Evolutionary conservation across 2,113 vertebrate species (phyloP).

Genomic region (Embiotoca jacksoni): DNA sequence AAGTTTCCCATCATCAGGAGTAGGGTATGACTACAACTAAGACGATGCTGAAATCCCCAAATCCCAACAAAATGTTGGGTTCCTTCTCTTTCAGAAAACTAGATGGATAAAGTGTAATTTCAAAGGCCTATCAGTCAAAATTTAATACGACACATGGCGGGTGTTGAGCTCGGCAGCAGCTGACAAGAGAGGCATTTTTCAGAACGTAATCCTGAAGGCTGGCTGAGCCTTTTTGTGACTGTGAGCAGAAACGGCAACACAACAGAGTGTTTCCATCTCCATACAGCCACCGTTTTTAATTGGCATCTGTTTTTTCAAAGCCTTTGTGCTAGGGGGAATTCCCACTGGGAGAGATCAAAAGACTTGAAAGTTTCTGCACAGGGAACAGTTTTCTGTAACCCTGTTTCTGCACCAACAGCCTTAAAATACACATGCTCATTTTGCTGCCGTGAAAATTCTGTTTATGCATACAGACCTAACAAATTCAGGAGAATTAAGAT

Average conservation of each 20-base stretch:
- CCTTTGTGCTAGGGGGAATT: constrained; percentile 38
- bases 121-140: constrained; percentile 39
- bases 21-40: constrained; percentile 31
- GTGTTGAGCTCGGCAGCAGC: constrained; percentile 33
- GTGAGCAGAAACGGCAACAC: constrained; percentile 34
- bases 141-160: constrained; percentile 31
- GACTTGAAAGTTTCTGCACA: constrained; percentile 48
- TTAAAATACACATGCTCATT: constrained; percentile 6
- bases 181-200: constrained; percentile 23
- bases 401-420: constrained; percentile 25
- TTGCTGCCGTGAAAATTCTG: not conserved
- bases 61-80: constrained; percentile 33
- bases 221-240: constrained; percentile 38
- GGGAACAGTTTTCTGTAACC: constrained; percentile 29
- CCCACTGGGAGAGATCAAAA: constrained; percentile 55
- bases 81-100: constrained; percentile 27
- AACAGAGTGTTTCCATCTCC: constrained; percentile 27
- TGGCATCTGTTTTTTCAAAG: constrained; percentile 49
- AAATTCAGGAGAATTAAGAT: not conserved
- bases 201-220: constrained; percentile 31
- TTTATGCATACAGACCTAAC: not conserved
- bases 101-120: constrained; percentile 16
- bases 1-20: constrained; percentile 42
- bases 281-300: constrained; percentile 53
- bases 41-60: constrained; percentile 50